Conservation (phyloP, 2,888 invertebrate genomes). For the Polydrusus cervinus region DNA sequence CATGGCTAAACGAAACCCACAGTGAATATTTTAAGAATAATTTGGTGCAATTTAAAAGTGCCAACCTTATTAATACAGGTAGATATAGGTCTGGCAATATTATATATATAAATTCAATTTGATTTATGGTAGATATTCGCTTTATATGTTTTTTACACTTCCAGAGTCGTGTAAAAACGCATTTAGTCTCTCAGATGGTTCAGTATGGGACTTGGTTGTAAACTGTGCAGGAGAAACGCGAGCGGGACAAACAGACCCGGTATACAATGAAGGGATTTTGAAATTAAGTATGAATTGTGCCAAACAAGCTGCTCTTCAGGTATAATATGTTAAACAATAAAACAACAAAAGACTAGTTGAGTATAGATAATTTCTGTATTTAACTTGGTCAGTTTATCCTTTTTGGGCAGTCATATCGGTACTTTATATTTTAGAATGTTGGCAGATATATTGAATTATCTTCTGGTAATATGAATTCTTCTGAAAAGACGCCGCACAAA, state of each 20-base stretch:
- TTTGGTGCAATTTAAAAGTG: slow-evolving; percentile 90
- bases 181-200: slow-evolving; percentile 77
- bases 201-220: slow-evolving; percentile 83
- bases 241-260: slow-evolving; percentile 89
- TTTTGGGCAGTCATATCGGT: too few relatives aligned
- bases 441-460: slow-evolving; percentile 88
- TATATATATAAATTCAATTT: too few relatives aligned
- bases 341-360: too few relatives aligned
- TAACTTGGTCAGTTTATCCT: background rate
- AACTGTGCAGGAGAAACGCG: slow-evolving; percentile 96
- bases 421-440: slow-evolving; percentile 73
- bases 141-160: slow-evolving; percentile 57
- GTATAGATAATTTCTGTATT: too few relatives aligned
- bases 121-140: too few relatives aligned
- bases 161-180: slow-evolving; percentile 88
- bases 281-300: slow-evolving; percentile 90
- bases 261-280: slow-evolving; percentile 91
- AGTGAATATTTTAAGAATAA: slow-evolving; percentile 82
- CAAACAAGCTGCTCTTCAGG: slow-evolving; percentile 79
- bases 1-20: slow-evolving; percentile 88
- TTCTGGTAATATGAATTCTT: slow-evolving; percentile 86
- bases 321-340: background rate
- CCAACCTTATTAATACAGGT: slow-evolving; percentile 93
- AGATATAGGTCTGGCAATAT: slow-evolving; percentile 61
- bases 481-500: slow-evolving; percentile 85